Base-by-base conservation (phyloP, 2,888 invertebrate species). In the Ormyrus labotus region DNA sequence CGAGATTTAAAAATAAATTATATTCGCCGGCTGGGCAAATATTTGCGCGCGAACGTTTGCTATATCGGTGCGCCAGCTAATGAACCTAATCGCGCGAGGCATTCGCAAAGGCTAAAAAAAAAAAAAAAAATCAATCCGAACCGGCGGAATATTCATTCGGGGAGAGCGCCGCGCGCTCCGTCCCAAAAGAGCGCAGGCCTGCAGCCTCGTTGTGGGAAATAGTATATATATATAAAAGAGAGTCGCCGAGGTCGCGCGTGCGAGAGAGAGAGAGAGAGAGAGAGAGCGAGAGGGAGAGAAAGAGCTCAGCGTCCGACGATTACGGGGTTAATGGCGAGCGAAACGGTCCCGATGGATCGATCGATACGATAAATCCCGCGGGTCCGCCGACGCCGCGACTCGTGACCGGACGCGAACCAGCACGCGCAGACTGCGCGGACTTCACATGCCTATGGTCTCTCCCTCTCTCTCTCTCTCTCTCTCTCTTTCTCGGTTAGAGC, bases 251-350 rank as follows among this genome's bases (percentile, higher is more conserved):
- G 53, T 13, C 78, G 74, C 13, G 47, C 11, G 63, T 13, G 60
- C 34, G 64, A n/a, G 64, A 1, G 58, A 47, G 53, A 48, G 53
- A 1, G 58, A 47, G 53, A 48, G 53, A 61, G 70, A 45, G 55
- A 70, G 69, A 61, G 69, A 70, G 69, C 53, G 69, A 65, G n/a
- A n/a, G 6, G 45, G 64, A 45, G n/a, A 69, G 45, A 77, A 70
- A 75, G 80, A 81, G 80, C 82, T 19, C 63, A 45, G 63, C 53
- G 50, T n/a, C 61, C 74, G 82, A 71, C 84, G 83, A 84, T 84
- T 84, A 83, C 82, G 73, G 81, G 80, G 82, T 84, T 84, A 84
- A 84, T 84, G 83, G 83, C 82, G 83, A 73, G 78, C 76, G 82
- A 83, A 79, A 77, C 80, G 83, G 63, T 80, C 82, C 78, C 78